Evolutionary conservation across 2,888 invertebrate genomes (phyloP).

Genomic region (Polydesmus complanatus): DNA sequence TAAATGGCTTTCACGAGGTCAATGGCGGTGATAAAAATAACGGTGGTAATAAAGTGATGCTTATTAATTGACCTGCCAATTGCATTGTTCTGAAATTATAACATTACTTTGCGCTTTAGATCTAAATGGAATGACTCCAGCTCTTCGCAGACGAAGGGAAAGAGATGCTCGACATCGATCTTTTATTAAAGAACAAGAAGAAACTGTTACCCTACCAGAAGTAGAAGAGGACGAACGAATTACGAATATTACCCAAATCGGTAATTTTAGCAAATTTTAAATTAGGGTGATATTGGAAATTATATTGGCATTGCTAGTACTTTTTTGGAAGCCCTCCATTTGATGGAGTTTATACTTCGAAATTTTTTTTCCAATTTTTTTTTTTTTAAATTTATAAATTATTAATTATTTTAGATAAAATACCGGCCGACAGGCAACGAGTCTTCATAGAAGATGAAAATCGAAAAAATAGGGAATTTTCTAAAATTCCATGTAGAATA

Average conservation of each 20-base stretch:
- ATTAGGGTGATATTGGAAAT: too few species aligned
- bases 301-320: too few species aligned
- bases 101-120: constrained; percentile 4
- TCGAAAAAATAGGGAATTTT: constrained; percentile 20
- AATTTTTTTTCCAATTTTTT: too few species aligned
- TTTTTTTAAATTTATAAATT: too few species aligned
- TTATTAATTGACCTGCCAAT: neutral
- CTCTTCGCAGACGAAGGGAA: constrained; percentile 61
- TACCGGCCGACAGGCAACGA: constrained; percentile 11
- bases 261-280: too few species aligned
- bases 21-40: constrained; percentile 10
- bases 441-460: constrained; percentile 18
- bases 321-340: too few species aligned
- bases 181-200: constrained; percentile 58
- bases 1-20: neutral
- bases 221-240: too few species aligned
- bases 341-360: too few species aligned
- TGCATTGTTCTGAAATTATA: neutral
- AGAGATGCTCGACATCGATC: constrained; percentile 70
- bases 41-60: neutral
- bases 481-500: constrained; percentile 8
- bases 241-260: too few species aligned
- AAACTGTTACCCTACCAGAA: constrained; percentile 9
- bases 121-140: constrained; percentile 55
- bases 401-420: constrained; percentile 8